Percentiles rank a stretch among this genome's conserved stretches.
These are phyloP conservation scores for Balaeniceps rex DNA, from an alignment of 2,113 vertebrate species.

Conservation along the genomic window DNA sequence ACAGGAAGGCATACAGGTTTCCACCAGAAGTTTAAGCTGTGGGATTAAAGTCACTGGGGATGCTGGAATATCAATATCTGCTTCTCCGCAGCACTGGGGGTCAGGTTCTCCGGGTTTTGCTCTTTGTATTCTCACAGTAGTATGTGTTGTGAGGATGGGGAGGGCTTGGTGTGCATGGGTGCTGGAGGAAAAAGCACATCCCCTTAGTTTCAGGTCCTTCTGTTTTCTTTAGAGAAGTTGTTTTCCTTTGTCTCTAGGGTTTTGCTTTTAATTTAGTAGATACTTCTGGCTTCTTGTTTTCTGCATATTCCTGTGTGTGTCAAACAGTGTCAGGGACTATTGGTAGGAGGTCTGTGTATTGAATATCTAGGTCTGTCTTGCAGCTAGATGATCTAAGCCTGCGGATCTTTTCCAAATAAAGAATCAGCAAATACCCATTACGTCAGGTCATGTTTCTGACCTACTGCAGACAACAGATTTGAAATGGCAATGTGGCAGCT, in stretches of 20 bases:
- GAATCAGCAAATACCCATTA: not conserved
- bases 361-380: not conserved
- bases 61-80: not conserved
- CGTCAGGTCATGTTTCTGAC: not conserved
- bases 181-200: not conserved
- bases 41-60: not conserved
- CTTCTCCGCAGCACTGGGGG: not conserved
- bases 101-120: not conserved
- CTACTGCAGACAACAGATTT: not conserved
- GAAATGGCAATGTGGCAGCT: not conserved
- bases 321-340: not conserved
- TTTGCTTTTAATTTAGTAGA: not conserved
- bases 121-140: not conserved
- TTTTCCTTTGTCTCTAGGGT: not conserved
- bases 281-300: not conserved
- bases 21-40: not conserved
- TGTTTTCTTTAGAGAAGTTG: not conserved
- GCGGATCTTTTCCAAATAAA: not conserved
- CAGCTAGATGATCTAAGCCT: not conserved
- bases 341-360: not conserved
- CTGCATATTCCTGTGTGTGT: not conserved
- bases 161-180: not conserved
- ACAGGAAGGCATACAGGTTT: not conserved
- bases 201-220: not conserved
- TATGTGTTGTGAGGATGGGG: not conserved